These are phyloP conservation scores for Drosophila acutilabella DNA, from an alignment of 2,888 invertebrate species.

Conservation along the genomic window DNA sequence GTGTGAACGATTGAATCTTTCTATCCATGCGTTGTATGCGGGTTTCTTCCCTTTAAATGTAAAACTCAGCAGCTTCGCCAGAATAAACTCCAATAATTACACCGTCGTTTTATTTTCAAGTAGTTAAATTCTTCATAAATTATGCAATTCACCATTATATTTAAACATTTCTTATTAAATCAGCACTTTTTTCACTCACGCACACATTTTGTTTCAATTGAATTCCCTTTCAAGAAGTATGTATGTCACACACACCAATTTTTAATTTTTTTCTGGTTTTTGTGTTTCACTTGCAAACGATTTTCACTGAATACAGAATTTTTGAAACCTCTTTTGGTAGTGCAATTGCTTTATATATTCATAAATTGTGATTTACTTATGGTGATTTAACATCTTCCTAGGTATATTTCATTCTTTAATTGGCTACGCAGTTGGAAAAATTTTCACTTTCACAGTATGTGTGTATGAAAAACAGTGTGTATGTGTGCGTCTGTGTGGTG, in stretches of 20 bases:
- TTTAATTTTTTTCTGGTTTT: slow-evolving; percentile 44
- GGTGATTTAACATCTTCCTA: slow-evolving; percentile 11
- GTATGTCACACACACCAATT: slow-evolving; percentile 53
- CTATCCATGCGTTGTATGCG: slow-evolving; percentile 47
- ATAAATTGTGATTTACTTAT: slow-evolving; percentile 9
- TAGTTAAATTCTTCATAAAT: not conserved
- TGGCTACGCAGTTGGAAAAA: slow-evolving; percentile 70
- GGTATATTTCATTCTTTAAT: slow-evolving; percentile 43
- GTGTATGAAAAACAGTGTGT: slow-evolving; percentile 36
- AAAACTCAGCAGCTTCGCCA: slow-evolving; percentile 35
- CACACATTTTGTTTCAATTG: slow-evolving; percentile 49
- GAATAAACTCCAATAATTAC: slow-evolving; percentile 27
- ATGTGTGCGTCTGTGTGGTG: slow-evolving; percentile 37
- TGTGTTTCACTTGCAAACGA: slow-evolving; percentile 25
- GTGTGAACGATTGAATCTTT: slow-evolving; percentile 50
- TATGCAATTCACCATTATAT: not conserved
- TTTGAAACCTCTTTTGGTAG: slow-evolving; percentile 4
- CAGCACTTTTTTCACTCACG: slow-evolving; percentile 29
- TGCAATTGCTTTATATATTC: slow-evolving; percentile 2
- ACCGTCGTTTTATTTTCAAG: not conserved
- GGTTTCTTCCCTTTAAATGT: slow-evolving; percentile 25
- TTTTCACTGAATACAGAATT: slow-evolving; percentile 56
- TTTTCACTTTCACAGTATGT: slow-evolving; percentile 72
- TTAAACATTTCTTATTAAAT: slow-evolving; percentile 14
- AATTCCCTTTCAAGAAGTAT: slow-evolving; percentile 47